Percentiles rank a stretch among this genome's conserved stretches.
These are phyloP conservation scores for Coracopsis vasa DNA, from an alignment of 2,113 vertebrate genomes.

Conservation along the genomic window DNA sequence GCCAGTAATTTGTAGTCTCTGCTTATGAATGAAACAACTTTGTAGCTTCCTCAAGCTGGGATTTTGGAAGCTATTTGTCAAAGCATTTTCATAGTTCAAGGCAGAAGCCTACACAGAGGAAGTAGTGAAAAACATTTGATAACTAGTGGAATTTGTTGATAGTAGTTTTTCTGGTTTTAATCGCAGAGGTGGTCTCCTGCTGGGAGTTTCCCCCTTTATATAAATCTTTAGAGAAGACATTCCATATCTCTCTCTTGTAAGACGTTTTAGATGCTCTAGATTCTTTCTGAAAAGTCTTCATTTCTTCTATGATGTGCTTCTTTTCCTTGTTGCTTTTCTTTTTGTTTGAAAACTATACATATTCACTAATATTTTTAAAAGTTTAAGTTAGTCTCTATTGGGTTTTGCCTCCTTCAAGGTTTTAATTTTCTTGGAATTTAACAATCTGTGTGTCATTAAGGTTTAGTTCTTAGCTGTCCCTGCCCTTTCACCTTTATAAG, in stretches of 20 bases:
- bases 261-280: background rate
- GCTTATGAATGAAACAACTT: constrained; percentile 48
- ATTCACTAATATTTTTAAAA: background rate
- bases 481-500: background rate
- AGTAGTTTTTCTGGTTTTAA: constrained; percentile 51
- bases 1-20: constrained; percentile 30
- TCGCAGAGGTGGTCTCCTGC: constrained; percentile 50
- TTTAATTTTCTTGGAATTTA: background rate
- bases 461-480: background rate
- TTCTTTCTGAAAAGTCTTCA: background rate
- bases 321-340: background rate
- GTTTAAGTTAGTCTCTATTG: background rate
- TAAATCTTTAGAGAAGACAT: constrained; percentile 32
- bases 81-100: constrained; percentile 52
- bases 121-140: constrained; percentile 58
- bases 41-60: constrained; percentile 49
- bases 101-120: constrained; percentile 24
- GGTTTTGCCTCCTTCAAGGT: background rate
- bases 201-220: constrained; percentile 28
- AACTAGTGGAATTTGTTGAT: constrained; percentile 49
- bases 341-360: background rate
- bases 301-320: background rate
- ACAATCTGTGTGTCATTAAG: background rate
- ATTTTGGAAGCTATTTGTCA: constrained; percentile 50
- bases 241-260: background rate